Evolutionary conservation across 2,113 vertebrate species (phyloP).

Genomic region (Pycnonotus jocosus): DNA sequence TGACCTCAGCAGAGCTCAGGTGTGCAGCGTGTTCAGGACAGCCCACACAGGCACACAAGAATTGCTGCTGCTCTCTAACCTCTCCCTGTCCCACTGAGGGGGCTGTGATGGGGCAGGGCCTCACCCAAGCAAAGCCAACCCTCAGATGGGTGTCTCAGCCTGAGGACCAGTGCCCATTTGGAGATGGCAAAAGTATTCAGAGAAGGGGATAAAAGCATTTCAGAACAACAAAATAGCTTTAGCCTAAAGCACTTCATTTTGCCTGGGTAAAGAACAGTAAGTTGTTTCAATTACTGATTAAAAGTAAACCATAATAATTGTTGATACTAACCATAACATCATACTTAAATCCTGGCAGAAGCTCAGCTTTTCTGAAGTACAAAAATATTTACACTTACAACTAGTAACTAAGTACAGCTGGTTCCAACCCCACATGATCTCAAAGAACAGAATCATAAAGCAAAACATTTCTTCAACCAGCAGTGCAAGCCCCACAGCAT

Average conservation of each 20-base stretch:
- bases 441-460: neutral
- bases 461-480: neutral
- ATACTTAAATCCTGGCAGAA: neutral
- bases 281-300: neutral
- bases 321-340: neutral
- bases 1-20: neutral
- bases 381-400: neutral
- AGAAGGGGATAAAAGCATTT: neutral
- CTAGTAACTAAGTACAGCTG: neutral
- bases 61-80: neutral
- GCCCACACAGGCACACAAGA: neutral
- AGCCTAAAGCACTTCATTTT: neutral
- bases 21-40: neutral
- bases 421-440: neutral
- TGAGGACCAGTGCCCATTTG: neutral
- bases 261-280: neutral
- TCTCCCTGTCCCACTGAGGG: neutral
- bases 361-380: neutral
- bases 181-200: neutral
- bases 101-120: neutral
- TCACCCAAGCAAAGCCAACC: neutral
- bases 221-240: neutral
- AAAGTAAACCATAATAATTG: neutral
- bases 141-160: rapidly evolving
- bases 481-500: neutral